Evolutionary conservation across 2,797 vertebrate genomes (phyloP).

Genomic region (Prunella strophiata): DNA sequence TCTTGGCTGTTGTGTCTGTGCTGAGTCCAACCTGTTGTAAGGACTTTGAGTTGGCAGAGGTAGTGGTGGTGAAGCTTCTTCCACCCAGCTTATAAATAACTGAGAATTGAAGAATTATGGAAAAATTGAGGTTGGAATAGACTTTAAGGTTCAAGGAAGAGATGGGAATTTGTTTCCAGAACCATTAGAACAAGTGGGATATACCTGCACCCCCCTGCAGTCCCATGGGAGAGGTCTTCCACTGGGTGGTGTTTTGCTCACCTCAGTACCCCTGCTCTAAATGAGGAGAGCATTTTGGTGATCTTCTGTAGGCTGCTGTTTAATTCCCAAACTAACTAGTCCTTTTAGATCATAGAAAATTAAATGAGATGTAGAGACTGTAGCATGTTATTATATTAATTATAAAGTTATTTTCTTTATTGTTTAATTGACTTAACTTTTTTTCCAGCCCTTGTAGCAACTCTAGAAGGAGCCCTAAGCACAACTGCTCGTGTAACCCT

Average conservation of each 20-base stretch:
- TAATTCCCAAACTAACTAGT: neutral
- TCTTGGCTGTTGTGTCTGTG: neutral
- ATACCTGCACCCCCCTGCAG: neutral
- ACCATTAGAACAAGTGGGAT: neutral
- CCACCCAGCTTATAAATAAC: neutral
- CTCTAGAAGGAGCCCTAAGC: conserved; percentile 85
- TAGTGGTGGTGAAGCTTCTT: neutral
- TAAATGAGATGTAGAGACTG: neutral
- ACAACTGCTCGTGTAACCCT: conserved; percentile 83
- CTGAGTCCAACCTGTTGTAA: too few relatives aligned
- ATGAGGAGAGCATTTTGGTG: neutral
- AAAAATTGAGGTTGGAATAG: neutral
- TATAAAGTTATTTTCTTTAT: neutral
- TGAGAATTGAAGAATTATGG: neutral
- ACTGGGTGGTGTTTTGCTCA: neutral
- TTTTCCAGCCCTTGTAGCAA: conserved; percentile 80
- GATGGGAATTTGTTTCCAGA: neutral
- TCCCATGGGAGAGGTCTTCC: neutral
- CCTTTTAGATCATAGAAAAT: neutral
- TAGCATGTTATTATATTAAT: fast-evolving
- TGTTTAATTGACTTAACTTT: neutral
- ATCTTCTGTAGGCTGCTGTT: neutral
- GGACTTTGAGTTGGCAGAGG: neutral
- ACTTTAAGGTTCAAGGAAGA: neutral
- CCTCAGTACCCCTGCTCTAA: neutral